Conservation (phyloP, 2,888 invertebrate genomes). For the Amiota communis region DNA sequence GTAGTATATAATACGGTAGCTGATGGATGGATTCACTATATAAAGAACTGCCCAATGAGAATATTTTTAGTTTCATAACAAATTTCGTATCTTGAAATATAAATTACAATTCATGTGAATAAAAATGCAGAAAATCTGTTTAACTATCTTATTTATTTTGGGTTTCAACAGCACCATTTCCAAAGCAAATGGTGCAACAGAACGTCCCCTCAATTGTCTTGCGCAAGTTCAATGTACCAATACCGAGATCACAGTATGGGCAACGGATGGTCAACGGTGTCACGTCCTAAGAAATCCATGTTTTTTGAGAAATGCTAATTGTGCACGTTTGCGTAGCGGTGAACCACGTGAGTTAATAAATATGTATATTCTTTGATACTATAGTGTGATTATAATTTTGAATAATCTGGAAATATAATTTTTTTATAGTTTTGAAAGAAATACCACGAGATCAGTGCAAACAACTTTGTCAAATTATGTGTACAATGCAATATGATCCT, state of each 20-base stretch:
- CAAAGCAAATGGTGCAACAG: no score
- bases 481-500: slow-evolving; percentile 27
- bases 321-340: slow-evolving; percentile 21
- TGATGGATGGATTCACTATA: no score
- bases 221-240: neutral
- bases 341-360: slow-evolving; percentile 24
- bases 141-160: neutral
- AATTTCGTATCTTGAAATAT: no score
- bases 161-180: neutral
- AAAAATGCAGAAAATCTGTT: neutral
- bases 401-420: neutral
- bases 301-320: slow-evolving; percentile 3
- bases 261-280: slow-evolving; percentile 1
- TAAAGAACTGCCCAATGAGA: no score
- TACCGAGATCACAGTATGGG: slow-evolving; percentile 11
- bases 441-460: slow-evolving; percentile 32
- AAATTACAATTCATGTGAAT: no score
- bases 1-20: no score
- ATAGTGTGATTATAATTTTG: no score
- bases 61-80: no score
- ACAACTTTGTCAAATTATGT: slow-evolving; percentile 28
- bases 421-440: slow-evolving; percentile 26
- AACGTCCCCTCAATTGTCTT: neutral
- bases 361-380: neutral
- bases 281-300: slow-evolving; percentile 12